These are phyloP conservation scores for Pseudochaenichthys georgianus DNA, from an alignment of 2,797 vertebrate genomes.

Conservation along the genomic window DNA sequence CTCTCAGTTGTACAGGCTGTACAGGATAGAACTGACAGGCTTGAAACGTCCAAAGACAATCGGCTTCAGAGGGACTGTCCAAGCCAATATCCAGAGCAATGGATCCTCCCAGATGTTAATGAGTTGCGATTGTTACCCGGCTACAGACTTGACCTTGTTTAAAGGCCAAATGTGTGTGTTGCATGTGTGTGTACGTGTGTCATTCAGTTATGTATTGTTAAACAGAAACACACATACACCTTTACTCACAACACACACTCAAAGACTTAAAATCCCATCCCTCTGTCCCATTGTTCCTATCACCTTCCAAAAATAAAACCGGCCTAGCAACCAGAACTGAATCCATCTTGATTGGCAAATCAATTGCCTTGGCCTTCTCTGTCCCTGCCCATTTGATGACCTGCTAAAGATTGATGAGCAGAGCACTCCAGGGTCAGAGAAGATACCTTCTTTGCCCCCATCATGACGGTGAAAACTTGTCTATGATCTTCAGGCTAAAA, in stretches of 20 bases:
- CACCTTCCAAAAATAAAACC: not conserved
- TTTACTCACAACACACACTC: slow-evolving; percentile 3
- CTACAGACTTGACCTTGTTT: slow-evolving; percentile 73
- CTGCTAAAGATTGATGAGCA: slow-evolving; percentile 77
- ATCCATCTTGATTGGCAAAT: slow-evolving; percentile 72
- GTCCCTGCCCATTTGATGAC: slow-evolving; percentile 74
- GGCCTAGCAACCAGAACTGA: slow-evolving; percentile 22
- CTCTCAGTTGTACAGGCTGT: slow-evolving; percentile 62
- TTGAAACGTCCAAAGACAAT: slow-evolving; percentile 71
- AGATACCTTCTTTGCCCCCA: slow-evolving; percentile 61
- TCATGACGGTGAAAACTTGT: slow-evolving; percentile 59
- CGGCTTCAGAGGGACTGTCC: slow-evolving; percentile 76
- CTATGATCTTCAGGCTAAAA: slow-evolving; percentile 62
- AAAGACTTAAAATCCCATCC: slow-evolving; percentile 4
- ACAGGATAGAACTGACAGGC: slow-evolving; percentile 70
- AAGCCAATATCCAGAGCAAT: slow-evolving; percentile 73
- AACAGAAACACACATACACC: slow-evolving; percentile 10
- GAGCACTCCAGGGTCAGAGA: slow-evolving; percentile 64
- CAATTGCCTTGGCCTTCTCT: slow-evolving; percentile 69
- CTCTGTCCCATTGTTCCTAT: slow-evolving; percentile 5
- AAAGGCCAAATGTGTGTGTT: slow-evolving; percentile 43
- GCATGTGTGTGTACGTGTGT: slow-evolving; percentile 3
- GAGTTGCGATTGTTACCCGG: slow-evolving; percentile 65
- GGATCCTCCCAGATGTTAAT: slow-evolving; percentile 77
- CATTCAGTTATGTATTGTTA: slow-evolving; percentile 27